phyloP scores from a whole-genome alignment of 1,140 invertebrate genomes.

The Drosophila varians region DNA sequence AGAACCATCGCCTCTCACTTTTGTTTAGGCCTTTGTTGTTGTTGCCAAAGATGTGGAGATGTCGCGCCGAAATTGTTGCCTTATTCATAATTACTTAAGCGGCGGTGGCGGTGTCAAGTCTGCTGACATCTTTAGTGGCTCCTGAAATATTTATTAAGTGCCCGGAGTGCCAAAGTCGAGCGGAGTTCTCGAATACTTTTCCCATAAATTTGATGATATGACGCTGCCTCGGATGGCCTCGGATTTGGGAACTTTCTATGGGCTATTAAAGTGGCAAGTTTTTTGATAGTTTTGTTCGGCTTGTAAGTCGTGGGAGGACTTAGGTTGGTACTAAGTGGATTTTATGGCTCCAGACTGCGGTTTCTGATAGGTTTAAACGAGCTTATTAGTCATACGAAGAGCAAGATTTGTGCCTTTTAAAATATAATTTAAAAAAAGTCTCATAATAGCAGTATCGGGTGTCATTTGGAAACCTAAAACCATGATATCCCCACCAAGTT shows the following conservation, averaged over 20 bases:
- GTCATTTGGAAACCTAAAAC: too few species aligned
- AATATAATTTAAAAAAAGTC: background rate
- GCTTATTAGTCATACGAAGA: background rate
- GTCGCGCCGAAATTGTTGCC: slow-evolving; percentile 10
- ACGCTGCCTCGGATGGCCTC: slow-evolving; percentile 7
- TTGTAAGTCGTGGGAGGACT: slow-evolving; percentile 7
- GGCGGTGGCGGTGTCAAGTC: slow-evolving; percentile 47
- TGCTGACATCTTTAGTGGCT: slow-evolving; percentile 60
- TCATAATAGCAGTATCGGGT: too few species aligned
- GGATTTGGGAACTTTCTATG: slow-evolving; percentile 11
- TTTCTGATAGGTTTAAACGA: slow-evolving; percentile 12
- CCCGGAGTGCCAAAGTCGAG: background rate
- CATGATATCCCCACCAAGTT: background rate
- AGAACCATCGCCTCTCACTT: slow-evolving; percentile 58
- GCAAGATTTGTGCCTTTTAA: too few species aligned
- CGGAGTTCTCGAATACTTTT: slow-evolving; percentile 30
- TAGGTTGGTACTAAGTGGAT: background rate
- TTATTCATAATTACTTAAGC: slow-evolving; percentile 69
- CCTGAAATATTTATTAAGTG: slow-evolving; percentile 62
- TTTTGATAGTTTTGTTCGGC: slow-evolving; percentile 23
- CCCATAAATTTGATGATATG: slow-evolving; percentile 20
- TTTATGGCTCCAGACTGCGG: background rate
- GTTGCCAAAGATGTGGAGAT: slow-evolving; percentile 12
- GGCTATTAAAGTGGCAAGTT: slow-evolving; percentile 35
- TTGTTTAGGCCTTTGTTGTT: slow-evolving; percentile 26